These are phyloP conservation scores for Eupithecia vulgata DNA, from an alignment of 2,888 invertebrate genomes.

Conservation along the genomic window DNA sequence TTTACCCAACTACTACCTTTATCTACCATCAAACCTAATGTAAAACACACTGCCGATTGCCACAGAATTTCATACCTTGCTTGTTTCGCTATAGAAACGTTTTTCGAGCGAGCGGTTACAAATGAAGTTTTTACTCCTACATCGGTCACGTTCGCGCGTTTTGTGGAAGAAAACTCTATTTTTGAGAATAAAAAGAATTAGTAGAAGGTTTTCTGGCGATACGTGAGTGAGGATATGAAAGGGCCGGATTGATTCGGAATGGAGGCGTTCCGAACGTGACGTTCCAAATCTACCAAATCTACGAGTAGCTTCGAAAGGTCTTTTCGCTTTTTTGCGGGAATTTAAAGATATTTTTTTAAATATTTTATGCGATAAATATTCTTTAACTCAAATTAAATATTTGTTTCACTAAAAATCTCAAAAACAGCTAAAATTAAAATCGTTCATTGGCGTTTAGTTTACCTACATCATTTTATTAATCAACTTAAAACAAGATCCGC, in stretches of 20 bases:
- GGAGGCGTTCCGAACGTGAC: conserved; percentile 40
- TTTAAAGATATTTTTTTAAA: not conserved
- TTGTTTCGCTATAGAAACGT: not conserved
- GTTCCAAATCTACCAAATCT: conserved; percentile 3
- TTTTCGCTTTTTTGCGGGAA: not conserved
- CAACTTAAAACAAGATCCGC: not conserved
- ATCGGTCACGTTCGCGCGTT: conserved; percentile 45
- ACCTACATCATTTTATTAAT: not conserved
- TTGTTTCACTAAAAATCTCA: not conserved
- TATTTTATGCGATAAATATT: not conserved
- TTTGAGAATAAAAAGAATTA: conserved; percentile 43
- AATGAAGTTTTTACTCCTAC: conserved; percentile 1
- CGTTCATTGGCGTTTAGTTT: not conserved
- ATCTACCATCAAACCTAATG: conserved; percentile 42
- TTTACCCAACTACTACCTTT: conserved; percentile 45
- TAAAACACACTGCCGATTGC: conserved; percentile 24
- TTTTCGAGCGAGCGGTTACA: not conserved
- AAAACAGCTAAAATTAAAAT: not conserved
- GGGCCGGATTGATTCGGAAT: conserved; percentile 41
- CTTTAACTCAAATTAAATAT: not conserved
- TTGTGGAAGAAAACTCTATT: conserved; percentile 43
- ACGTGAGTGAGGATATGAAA: conserved; percentile 40
- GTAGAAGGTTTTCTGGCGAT: conserved; percentile 37
- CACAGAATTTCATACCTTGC: conserved; percentile 22
- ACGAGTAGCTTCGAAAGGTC: not conserved